Conservation (phyloP, 92 coral and sea anemone genomes). For the Heliopora coerulea region DNA sequence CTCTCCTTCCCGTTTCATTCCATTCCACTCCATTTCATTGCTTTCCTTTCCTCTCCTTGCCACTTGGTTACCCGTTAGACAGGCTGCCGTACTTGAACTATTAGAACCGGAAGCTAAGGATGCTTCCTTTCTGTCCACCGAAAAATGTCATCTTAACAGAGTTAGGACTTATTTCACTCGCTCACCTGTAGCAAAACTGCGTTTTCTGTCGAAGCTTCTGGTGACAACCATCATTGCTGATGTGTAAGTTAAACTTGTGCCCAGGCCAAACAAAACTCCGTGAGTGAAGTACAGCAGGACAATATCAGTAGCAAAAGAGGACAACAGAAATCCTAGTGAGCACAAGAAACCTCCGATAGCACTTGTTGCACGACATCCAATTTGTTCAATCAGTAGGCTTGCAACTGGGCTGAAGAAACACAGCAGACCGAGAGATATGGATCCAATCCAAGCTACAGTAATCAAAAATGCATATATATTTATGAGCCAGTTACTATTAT, state of each 20-base stretch:
- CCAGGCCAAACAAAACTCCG: conserved; percentile 82
- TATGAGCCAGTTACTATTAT: no score
- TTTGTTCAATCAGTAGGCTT: conserved; percentile 76
- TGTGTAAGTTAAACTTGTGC: conserved; percentile 86
- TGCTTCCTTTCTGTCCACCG: no score
- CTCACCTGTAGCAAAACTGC: conserved; percentile 73
- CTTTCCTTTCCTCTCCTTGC: no score
- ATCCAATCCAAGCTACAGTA: conserved; percentile 92
- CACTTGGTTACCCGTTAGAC: no score
- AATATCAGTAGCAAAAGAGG: conserved; percentile 73
- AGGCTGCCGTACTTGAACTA: no score
- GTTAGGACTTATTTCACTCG: no score
- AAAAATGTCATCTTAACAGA: no score
- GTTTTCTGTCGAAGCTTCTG: conserved; percentile 80
- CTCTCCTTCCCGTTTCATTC: no score
- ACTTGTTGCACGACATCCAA: conserved; percentile 66
- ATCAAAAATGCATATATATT: no score
- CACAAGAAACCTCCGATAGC: conserved; percentile 80
- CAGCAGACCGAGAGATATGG: conserved; percentile 81
- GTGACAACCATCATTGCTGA: conserved; percentile 80
- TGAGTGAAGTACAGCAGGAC: conserved; percentile 75
- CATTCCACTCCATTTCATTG: no score
- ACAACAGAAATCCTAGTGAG: conserved; percentile 75
- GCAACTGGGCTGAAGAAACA: conserved; percentile 94
- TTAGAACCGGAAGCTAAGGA: no score